Conservation (phyloP, 2,888 invertebrate species). For the Amiota communis region DNA sequence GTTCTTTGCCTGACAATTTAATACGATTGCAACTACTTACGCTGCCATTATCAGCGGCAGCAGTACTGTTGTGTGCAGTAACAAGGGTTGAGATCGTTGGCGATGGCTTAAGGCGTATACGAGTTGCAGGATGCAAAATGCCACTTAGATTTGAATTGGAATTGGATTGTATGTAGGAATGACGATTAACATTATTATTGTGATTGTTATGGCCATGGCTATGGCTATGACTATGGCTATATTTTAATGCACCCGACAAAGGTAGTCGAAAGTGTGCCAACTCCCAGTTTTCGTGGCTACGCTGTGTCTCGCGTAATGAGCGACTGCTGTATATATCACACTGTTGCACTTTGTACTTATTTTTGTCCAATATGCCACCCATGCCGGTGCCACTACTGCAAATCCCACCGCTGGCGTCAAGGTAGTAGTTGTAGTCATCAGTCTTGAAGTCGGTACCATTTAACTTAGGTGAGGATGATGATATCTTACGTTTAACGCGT, state of each 20-base stretch:
- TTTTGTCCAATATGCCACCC: conserved; percentile 30
- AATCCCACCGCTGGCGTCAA: conserved; percentile 2
- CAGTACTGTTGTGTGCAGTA: conserved; percentile 32
- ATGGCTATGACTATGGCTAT: too few species aligned
- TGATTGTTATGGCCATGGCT: conserved; percentile 50
- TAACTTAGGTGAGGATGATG: conserved; percentile 70
- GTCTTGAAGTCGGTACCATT: conserved; percentile 57
- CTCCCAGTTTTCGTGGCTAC: conserved; percentile 57
- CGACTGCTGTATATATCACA: conserved; percentile 62
- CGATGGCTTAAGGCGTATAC: conserved; percentile 57
- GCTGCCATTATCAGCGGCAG: conserved; percentile 51
- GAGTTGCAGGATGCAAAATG: conserved; percentile 54
- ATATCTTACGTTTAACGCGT: conserved; percentile 67
- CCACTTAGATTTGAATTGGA: conserved; percentile 66
- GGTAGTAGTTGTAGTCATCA: conserved; percentile 44
- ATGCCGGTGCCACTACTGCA: conserved; percentile 26
- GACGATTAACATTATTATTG: conserved; percentile 37
- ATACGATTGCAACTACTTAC: conserved; percentile 56
- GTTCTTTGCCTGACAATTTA: conserved; percentile 51
- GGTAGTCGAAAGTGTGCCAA: conserved; percentile 66
- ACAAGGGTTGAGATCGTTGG: conserved; percentile 64
- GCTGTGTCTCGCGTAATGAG: conserved; percentile 51
- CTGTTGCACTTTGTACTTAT: conserved; percentile 37
- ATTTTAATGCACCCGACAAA: conserved; percentile 62
- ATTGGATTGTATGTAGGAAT: conserved; percentile 54